Conservation (phyloP, 2,113 vertebrate species). For the Mesocricetus auratus region DNA sequence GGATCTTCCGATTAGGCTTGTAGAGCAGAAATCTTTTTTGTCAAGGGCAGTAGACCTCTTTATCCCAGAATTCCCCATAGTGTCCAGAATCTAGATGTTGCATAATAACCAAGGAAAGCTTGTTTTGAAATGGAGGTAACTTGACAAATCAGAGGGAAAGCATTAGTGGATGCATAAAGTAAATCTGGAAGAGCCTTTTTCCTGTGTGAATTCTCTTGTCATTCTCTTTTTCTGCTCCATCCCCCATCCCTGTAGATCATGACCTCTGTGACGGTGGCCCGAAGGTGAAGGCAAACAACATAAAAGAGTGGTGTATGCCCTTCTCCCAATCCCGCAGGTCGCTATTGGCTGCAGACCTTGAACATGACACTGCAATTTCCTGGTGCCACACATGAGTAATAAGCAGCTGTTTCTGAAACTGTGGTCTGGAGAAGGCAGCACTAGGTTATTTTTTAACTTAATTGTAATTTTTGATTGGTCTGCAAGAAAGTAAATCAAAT, state of each 20-base stretch:
- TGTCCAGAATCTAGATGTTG: slow-evolving; percentile 46
- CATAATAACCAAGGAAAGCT: slow-evolving; percentile 26
- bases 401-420: slow-evolving; percentile 82
- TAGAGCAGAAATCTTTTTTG: slow-evolving; percentile 44
- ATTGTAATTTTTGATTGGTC: slow-evolving; percentile 83
- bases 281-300: slow-evolving; percentile 66
- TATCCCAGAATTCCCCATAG: slow-evolving; percentile 47
- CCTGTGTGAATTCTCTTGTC: background rate
- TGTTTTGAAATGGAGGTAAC: slow-evolving; percentile 44
- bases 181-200: slow-evolving; percentile 55
- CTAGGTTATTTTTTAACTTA: slow-evolving; percentile 81
- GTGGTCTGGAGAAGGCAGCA: slow-evolving; percentile 81
- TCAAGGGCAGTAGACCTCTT: slow-evolving; percentile 65
- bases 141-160: slow-evolving; percentile 56
- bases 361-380: slow-evolving; percentile 84
- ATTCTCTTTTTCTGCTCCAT: slow-evolving; percentile 15
- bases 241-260: background rate
- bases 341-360: slow-evolving; percentile 69
- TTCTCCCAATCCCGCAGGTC: slow-evolving; percentile 73
- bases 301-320: slow-evolving; percentile 46
- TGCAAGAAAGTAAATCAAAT: slow-evolving; percentile 83
- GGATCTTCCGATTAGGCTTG: slow-evolving; percentile 53
- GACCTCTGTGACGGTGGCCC: slow-evolving; percentile 16
- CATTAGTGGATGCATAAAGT: background rate
- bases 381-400: slow-evolving; percentile 83